Base-by-base conservation (phyloP, 2,113 vertebrate genomes). In the Caracal caracal region DNA sequence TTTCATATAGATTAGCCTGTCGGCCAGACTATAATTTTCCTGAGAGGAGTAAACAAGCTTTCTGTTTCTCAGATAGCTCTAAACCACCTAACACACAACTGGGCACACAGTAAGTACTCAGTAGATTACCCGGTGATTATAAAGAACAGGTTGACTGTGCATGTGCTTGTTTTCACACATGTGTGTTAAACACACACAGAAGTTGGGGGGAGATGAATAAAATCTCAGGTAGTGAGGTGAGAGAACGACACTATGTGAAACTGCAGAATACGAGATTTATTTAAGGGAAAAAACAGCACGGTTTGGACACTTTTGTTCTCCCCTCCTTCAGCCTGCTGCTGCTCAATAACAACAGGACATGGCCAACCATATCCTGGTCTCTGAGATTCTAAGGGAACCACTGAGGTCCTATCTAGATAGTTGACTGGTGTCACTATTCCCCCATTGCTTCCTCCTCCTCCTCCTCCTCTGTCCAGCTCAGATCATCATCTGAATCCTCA, bases 381-480 rank as follows among this genome's bases (percentile, higher is more conserved):
- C 70, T 76, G 19, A 19, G 87, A 76, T 66, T 93, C 95, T 90
- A 94, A 56, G 75, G 66, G 33, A 97, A 56, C 93, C 86, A 73
- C 2, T 63, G 37, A 71, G 49, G 33, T 90, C 63, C 20, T 95
- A 71, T 28, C 83, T 88, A 95, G 86, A 63, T 71, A 88, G 22
- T 84, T 33, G 81, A 83, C 26, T 70, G 9, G 13, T 26, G 0
- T 98, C 95, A 94, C 51, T 97, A 90, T 82, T 97, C 97, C 0
- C 51, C 59, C 90, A 96, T 94, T 40, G 63, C 97, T 97, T 96
- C 97, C 81, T 97, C 97, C 92, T 96, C 4, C 53, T 98, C 98
- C 63, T 99, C 98, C 37, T 99, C 98, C 89, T 99, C 99, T 0
- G 99, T 99, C 98, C 98, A 99, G 96, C 98, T 98, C 97, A 99